Percentiles rank a stretch among this genome's conserved stretches.
Evolutionary conservation across 2,797 vertebrate genomes (phyloP).

Genomic region (Lerista edwardsae): DNA sequence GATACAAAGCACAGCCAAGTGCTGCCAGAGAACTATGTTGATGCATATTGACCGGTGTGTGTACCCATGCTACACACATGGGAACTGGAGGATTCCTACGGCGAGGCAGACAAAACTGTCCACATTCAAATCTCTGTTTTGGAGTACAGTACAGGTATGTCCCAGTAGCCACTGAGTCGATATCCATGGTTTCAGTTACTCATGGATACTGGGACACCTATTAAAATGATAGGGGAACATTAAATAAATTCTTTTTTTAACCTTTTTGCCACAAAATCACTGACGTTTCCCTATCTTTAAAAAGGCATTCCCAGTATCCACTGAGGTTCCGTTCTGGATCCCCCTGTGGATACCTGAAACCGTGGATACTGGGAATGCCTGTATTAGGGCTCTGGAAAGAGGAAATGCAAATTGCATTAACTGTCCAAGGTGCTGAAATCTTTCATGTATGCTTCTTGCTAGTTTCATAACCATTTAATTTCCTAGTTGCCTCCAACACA

Average conservation of each 20-base stretch:
- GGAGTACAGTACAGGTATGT: background rate
- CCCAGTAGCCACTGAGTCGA: too few relatives aligned
- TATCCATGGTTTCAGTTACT: too few relatives aligned
- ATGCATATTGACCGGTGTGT: background rate
- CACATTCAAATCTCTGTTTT: background rate
- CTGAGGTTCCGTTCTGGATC: too few relatives aligned
- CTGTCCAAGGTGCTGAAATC: slow-evolving; percentile 77
- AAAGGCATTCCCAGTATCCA: too few relatives aligned
- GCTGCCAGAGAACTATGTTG: background rate
- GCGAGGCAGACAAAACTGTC: background rate
- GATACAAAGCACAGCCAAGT: background rate
- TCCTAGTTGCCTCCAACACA: background rate
- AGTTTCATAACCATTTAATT: background rate
- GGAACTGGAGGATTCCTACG: background rate
- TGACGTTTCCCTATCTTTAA: too few relatives aligned
- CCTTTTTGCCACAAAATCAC: too few relatives aligned
- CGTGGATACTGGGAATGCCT: too few relatives aligned
- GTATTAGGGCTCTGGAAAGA: background rate
- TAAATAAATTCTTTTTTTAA: too few relatives aligned
- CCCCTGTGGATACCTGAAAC: too few relatives aligned
- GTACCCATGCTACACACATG: background rate
- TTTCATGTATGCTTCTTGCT: background rate
- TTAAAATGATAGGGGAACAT: too few relatives aligned
- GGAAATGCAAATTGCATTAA: background rate
- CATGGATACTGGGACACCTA: too few relatives aligned